Evolutionary conservation across 1,140 invertebrate species (phyloP).

Genomic region (Planococcus citri): DNA sequence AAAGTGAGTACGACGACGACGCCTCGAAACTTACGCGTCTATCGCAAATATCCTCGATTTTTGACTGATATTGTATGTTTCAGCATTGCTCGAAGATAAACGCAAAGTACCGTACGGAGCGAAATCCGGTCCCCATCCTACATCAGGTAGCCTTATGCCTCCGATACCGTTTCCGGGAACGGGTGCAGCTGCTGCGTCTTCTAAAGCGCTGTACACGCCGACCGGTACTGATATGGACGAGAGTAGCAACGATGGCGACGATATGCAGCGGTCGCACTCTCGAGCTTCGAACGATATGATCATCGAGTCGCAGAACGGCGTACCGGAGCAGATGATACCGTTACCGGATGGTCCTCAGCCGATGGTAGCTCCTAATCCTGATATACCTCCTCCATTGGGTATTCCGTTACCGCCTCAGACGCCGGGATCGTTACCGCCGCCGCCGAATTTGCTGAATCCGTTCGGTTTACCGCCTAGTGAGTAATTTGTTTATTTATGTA

Average conservation of each 20-base stretch:
- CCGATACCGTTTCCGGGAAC: too few relatives aligned
- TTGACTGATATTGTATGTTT: too few relatives aligned
- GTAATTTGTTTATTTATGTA: not conserved
- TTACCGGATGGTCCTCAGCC: slow-evolving; percentile 2
- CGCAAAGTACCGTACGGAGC: not conserved
- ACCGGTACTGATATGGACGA: slow-evolving; percentile 6
- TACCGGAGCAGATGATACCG: slow-evolving; percentile 9
- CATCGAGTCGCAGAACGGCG: not conserved
- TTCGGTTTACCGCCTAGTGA: slow-evolving; percentile 3
- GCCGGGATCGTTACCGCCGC: not conserved
- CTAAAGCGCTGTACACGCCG: not conserved
- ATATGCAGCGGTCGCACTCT: not conserved
- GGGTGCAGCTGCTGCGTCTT: not conserved
- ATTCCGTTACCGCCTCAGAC: slow-evolving; percentile 9
- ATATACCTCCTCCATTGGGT: not conserved
- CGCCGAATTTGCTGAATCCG: slow-evolving; percentile 6
- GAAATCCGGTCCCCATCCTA: slow-evolving; percentile 9
- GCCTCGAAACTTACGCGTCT: not conserved
- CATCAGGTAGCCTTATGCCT: too few relatives aligned
- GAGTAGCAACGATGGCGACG: slow-evolving; percentile 2
- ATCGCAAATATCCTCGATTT: too few relatives aligned
- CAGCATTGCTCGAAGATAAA: not conserved
- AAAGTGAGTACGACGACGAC: slow-evolving; percentile 40
- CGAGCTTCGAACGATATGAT: not conserved
- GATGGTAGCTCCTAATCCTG: not conserved